Conservation (phyloP, 1,140 invertebrate genomes). For the Anastrepha ludens region DNA sequence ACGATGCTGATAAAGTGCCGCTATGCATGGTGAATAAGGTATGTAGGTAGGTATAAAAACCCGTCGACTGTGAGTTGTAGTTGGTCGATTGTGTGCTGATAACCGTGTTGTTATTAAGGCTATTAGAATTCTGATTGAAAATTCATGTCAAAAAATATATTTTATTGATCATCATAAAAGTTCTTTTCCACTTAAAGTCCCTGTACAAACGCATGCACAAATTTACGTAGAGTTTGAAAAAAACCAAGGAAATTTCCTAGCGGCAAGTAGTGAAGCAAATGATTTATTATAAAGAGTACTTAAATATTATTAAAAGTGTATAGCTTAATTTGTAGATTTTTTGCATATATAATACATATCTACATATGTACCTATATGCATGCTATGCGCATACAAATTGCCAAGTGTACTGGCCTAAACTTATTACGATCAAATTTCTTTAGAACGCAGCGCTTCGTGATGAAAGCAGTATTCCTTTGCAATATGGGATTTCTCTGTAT, state of each 20-base stretch:
- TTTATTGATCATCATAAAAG: constrained; percentile 68
- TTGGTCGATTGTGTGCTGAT: constrained; percentile 68
- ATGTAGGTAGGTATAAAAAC: background rate
- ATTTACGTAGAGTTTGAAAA: background rate
- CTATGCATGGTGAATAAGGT: background rate
- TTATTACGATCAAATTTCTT: too few relatives aligned
- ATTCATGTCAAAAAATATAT: constrained; percentile 74
- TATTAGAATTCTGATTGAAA: constrained; percentile 74
- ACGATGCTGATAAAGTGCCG: background rate
- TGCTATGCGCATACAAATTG: background rate
- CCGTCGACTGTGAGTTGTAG: background rate
- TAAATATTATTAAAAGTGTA: background rate
- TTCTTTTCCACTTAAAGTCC: constrained; percentile 60
- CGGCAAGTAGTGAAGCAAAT: background rate
- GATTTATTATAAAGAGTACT: constrained; percentile 6
- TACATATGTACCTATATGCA: background rate
- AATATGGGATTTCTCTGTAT: too few relatives aligned
- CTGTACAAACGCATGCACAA: background rate
- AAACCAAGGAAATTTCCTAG: background rate
- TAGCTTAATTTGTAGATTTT: background rate
- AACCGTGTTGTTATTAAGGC: constrained; percentile 73
- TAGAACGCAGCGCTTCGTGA: too few relatives aligned
- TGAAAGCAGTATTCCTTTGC: too few relatives aligned
- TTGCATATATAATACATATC: background rate
- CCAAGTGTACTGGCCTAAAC: too few relatives aligned